Evolutionary conservation across 2,888 invertebrate species (phyloP), one percentile per base, ranked within the genome.

Genomic region (Holacanthella duospinosa): DNA sequence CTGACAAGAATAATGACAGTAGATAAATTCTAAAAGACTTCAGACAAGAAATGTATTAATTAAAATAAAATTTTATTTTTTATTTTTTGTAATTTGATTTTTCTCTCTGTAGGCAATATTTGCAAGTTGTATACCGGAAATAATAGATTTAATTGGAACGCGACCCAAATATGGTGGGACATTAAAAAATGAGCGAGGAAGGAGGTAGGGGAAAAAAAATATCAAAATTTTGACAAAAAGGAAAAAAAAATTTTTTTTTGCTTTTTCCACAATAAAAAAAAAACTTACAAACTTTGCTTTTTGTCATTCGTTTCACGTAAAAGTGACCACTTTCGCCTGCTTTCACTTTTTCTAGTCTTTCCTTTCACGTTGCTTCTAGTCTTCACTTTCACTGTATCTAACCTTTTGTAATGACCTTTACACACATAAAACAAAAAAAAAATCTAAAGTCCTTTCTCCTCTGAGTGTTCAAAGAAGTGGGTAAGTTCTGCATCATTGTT

Each of bases 81-180:
- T 26, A 19, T 59, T 26, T 53, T 24, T 58, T n/a, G n/a, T n/a
- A n/a, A n/a, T n/a, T 28, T 59, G 43, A 25, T 29, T 60, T 61
- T 25, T 61, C 29, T 55, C 21, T 26, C 64, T 68, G 64, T 81
- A 96, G 95, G 97, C 97, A 86, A 95, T 97, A 88, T 99, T 99
- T 90, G 97, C 97, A 85, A 95, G 94, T 88, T 96, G 95, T 88
- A 95, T 99, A 84, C 97, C 97, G 82, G 97, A 99, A 89, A 97
- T 99, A 84, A 95, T 95, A 85, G 97, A 99, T 87, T 92, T 99
- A 87, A 92, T 99, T 86, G 96, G 97, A 83, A 93, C 93, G 86
- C 91, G 96, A 85, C 94, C 96, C 85, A 96, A 97, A 86, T 99
- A 99, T 86, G 95, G 95, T 84, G 97, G 97, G 83, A 93, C 95